Conservation (phyloP, 1,140 invertebrate genomes). For the Cecropterus lyciades region DNA sequence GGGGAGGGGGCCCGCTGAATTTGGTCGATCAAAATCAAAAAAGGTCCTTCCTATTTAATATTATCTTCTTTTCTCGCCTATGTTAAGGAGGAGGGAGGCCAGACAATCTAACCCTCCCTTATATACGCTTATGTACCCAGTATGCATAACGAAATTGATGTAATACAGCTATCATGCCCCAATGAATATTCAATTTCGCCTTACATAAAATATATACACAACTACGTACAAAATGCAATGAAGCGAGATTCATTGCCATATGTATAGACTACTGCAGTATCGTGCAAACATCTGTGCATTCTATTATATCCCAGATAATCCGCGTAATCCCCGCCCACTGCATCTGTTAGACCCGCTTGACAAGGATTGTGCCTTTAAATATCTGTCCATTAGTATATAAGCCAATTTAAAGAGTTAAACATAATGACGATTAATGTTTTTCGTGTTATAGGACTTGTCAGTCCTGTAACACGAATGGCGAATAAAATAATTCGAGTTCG, state of each 20-base stretch:
- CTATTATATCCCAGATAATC: slow-evolving; percentile 23
- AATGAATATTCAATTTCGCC: too few relatives aligned
- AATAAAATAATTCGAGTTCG: too few relatives aligned
- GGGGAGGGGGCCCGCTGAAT: too few relatives aligned
- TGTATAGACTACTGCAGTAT: slow-evolving; percentile 1
- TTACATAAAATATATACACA: slow-evolving; percentile 2
- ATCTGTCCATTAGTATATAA: not conserved
- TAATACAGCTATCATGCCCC: too few relatives aligned
- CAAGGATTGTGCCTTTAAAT: slow-evolving; percentile 12
- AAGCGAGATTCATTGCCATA: not conserved
- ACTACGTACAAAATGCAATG: not conserved
- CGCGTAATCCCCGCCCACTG: slow-evolving; percentile 19
- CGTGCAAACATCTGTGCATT: slow-evolving; percentile 11
- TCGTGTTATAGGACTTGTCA: not conserved
- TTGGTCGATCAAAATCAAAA: too few relatives aligned
- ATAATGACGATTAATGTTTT: not conserved
- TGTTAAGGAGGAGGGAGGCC: too few relatives aligned
- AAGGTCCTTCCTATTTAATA: too few relatives aligned
- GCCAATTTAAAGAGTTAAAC: slow-evolving; percentile 4
- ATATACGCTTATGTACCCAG: too few relatives aligned
- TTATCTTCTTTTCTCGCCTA: too few relatives aligned
- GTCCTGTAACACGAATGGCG: too few relatives aligned
- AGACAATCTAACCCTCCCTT: too few relatives aligned
- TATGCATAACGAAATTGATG: too few relatives aligned
- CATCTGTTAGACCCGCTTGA: slow-evolving; percentile 15